Base-by-base conservation (phyloP, 2,113 vertebrate genomes). In the Antechinus stuartii region DNA sequence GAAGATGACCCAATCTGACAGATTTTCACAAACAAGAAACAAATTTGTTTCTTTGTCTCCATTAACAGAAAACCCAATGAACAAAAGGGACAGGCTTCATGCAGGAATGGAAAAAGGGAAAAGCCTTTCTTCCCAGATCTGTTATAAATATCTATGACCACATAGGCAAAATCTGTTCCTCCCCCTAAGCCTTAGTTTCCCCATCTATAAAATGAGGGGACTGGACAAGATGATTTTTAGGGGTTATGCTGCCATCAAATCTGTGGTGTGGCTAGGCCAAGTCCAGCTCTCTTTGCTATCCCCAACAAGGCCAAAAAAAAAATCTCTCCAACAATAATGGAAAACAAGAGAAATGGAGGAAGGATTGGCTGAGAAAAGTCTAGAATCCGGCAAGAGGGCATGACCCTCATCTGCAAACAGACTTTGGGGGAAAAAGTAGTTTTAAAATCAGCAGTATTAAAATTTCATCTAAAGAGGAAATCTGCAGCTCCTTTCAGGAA, bases 1-100 rank as follows among this genome's bases (percentile, higher is more conserved):
- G 84, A 89, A 92, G 57, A 9, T 23, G 30, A 22, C 11, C 92
- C 46, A 89, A 76, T 4, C 61, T 92, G 24, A 94, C 96, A 54
- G 50, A 49, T 50, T 23, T 54, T 84, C 54, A 92, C 42, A 90
- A 26, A 93, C 92, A 23, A 94, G 23, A 11, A 92, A 76, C 50
- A 49, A 24, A 93, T 56, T 92, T 89, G 4, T 90, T 96, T 68
- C 53, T 91, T 91, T 92, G 30, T 84, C 27, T 91, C 47, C 46
- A 92, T 84, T 52, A 92, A 46, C 16, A 94, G 24, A 91, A 91
- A 96, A 91, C 19, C 35, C 91, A 50, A 5, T 54, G 91, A 30
- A 52, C 9, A 8, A 52, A 76, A 92, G 42, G 90, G 54, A 94
- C 54, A 92, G 26, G 54, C 30, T 57, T 54, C 27, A 54, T 22